phyloP scores from a whole-genome alignment of 2,113 vertebrate genomes.

The Porphyrio hochstetteri region DNA sequence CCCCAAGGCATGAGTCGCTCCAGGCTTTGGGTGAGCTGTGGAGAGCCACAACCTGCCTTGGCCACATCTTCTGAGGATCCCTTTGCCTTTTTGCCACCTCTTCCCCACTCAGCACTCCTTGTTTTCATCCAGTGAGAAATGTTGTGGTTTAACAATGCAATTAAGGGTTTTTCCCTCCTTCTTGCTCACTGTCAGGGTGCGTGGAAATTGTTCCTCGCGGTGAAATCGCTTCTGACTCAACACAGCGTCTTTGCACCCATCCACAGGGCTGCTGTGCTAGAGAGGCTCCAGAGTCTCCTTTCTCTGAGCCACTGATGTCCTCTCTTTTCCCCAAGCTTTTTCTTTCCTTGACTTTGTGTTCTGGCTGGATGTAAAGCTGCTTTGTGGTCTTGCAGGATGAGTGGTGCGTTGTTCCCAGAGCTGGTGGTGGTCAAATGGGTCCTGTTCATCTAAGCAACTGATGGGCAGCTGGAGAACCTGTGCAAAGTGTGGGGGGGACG shows the following conservation, averaged over 20 bases:
- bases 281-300: neutral
- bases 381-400: neutral
- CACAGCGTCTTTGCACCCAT: neutral
- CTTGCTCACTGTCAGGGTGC: neutral
- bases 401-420: neutral
- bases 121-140: neutral
- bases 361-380: neutral
- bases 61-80: neutral
- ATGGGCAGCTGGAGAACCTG: neutral
- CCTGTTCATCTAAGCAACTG: neutral
- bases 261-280: neutral
- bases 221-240: neutral
- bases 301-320: neutral
- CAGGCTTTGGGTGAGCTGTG: neutral
- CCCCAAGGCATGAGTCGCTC: neutral
- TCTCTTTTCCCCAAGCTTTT: neutral
- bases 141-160: neutral
- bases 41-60: neutral
- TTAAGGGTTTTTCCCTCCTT: neutral
- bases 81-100: neutral
- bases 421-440: neutral
- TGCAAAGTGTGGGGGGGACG: neutral
- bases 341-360: neutral
- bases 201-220: neutral
- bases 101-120: neutral